phyloP scores from a whole-genome alignment of 2,888 invertebrate genomes.

The Epinotia brunnichana region DNA sequence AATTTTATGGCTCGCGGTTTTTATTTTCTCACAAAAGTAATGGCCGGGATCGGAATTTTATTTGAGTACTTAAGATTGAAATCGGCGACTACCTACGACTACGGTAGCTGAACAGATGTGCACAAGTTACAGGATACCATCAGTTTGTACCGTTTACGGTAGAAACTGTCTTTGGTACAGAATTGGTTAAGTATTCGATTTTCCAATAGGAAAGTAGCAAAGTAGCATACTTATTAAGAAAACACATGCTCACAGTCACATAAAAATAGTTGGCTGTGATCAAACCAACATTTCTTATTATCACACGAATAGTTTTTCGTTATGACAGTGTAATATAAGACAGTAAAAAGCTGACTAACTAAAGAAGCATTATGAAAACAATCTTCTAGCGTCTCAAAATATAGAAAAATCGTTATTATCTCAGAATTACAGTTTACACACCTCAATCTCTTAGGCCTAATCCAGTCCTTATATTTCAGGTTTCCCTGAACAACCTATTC shows the following conservation, averaged over 20 bases:
- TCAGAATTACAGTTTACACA: background rate
- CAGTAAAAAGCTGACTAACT: too few species aligned
- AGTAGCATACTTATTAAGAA: too few species aligned
- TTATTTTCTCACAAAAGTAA: slow-evolving; percentile 42
- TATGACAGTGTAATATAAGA: too few species aligned
- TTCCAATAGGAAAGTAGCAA: too few species aligned
- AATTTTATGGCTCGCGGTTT: slow-evolving; percentile 42
- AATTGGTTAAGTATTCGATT: too few species aligned
- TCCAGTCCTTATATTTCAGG: background rate
- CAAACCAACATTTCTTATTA: too few species aligned
- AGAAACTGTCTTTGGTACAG: background rate
- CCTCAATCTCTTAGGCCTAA: too few species aligned
- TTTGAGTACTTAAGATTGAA: slow-evolving; percentile 28
- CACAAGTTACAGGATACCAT: background rate
- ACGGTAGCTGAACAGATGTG: slow-evolving; percentile 1
- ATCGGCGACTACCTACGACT: slow-evolving; percentile 7
- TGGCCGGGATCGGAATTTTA: slow-evolving; percentile 31
- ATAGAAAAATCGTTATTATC: background rate
- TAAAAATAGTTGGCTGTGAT: too few species aligned
- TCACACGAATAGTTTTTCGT: too few species aligned
- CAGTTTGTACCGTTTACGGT: background rate
- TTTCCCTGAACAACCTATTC: background rate
- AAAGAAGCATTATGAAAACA: too few species aligned
- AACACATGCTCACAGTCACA: too few species aligned
- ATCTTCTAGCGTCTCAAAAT: too few species aligned